These are phyloP conservation scores for Eristalinus aeneus DNA, from an alignment of 2,888 invertebrate genomes.

Conservation along the genomic window DNA sequence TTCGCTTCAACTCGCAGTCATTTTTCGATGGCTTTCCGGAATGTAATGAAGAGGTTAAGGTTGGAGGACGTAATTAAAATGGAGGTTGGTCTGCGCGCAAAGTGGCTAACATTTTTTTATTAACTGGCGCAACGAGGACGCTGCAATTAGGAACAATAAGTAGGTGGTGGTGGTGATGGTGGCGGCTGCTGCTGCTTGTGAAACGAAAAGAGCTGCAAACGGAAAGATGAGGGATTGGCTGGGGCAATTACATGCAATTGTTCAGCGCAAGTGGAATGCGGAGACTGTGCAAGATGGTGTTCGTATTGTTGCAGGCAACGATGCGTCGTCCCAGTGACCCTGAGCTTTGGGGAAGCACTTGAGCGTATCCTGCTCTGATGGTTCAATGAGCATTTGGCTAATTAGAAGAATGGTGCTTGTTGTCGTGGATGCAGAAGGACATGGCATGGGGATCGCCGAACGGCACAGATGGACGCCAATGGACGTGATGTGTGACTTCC, in stretches of 20 bases:
- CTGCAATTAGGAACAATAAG: background rate
- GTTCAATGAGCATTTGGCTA: background rate
- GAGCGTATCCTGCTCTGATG: background rate
- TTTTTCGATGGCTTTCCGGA: background rate
- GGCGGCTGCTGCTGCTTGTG: background rate
- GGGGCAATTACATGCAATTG: background rate
- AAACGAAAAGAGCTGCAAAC: background rate
- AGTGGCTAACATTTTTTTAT: conserved; percentile 5
- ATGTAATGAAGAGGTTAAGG: conserved; percentile 46
- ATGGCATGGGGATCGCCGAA: no score
- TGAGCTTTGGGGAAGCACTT: background rate
- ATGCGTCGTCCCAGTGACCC: background rate
- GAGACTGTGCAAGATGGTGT: background rate
- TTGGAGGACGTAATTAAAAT: conserved; percentile 58
- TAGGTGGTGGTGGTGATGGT: background rate
- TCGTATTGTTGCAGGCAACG: background rate
- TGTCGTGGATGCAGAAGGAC: background rate
- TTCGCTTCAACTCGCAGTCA: background rate
- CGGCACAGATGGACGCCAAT: no score
- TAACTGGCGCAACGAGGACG: background rate
- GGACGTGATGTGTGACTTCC: no score
- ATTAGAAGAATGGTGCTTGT: background rate
- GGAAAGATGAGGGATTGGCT: background rate
- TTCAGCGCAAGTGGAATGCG: background rate
- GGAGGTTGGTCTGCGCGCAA: conserved; percentile 14